These are phyloP conservation scores for Falco peregrinus DNA, from an alignment of 2,797 vertebrate species.

Conservation along the genomic window DNA sequence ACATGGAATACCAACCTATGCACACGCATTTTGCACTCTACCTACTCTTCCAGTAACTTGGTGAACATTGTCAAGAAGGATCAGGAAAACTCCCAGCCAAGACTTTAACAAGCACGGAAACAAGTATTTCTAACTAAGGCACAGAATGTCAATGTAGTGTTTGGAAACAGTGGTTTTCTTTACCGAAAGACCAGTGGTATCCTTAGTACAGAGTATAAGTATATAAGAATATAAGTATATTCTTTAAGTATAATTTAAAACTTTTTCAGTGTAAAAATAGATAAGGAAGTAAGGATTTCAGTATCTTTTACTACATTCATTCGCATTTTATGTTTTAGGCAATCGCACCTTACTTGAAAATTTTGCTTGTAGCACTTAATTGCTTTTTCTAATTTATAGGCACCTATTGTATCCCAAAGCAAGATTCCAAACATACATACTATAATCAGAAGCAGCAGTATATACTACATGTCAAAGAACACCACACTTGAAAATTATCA, in stretches of 20 bases:
- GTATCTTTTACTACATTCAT: background rate
- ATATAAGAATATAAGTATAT: background rate
- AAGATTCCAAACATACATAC: background rate
- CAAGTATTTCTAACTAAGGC: background rate
- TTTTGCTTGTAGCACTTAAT: background rate
- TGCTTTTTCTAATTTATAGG: background rate
- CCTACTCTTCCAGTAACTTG: background rate
- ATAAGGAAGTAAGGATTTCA: background rate
- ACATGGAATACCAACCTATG: background rate
- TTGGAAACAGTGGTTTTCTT: background rate
- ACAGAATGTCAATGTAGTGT: background rate
- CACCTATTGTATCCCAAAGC: background rate
- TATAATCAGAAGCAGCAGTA: background rate
- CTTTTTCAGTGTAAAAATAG: background rate
- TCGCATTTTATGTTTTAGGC: background rate
- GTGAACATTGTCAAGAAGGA: background rate
- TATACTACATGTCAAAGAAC: background rate
- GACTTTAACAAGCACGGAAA: background rate
- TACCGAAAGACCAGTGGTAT: background rate
- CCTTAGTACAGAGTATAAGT: background rate
- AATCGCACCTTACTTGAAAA: background rate
- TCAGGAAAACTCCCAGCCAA: background rate
- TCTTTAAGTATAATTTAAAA: background rate
- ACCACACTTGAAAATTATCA: background rate
- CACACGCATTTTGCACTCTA: background rate